Base-by-base conservation (phyloP, 2,888 invertebrate species). In the Diplazon laetatorius region DNA sequence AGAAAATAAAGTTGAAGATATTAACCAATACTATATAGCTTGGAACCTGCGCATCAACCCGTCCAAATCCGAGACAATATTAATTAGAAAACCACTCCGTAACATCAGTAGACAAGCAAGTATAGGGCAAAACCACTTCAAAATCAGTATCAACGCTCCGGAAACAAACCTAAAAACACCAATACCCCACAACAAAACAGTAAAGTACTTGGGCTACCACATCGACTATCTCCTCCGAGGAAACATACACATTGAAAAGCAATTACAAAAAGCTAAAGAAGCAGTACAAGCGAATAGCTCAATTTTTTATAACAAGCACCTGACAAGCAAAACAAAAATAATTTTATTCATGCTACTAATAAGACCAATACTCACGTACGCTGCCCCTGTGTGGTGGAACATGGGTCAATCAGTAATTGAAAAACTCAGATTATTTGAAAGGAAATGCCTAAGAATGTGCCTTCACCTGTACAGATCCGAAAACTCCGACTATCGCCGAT, bases 321-420 rank as follows among this genome's bases (percentile, higher is more conserved):
- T 6, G 4, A 6, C 2, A 30, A 30, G 6, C 6, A 6, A 2
- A 6, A 30, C 30, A 30, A 30, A 30, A 30, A 30, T 30, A 30
- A 30, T 30, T 30, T 5, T 6, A 30, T 5, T 30, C 6, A 6
- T 30, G 30, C 76, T n/a, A 1, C 9, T 81, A 10, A 46, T 81
- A 3, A 52, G 79, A 22, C 76, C 78, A 2, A 46, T 81, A 4
- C 16, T 80, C 46, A 77, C 77, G 5, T 77, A 80, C n/a, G 80
- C 39, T 2, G 59, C 46, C 25, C 55, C 39, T 0, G 35, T 80
- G 9, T 75, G 76, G 73, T 80, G 46, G 12, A 74, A 76, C 50
- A 18, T 42, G 30, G 22, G 68, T 25, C 46, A 5, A 30, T 2
- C 30, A 30, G 6, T 30, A 30, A 30, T 6, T 2, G 6, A 30